Conservation (phyloP, 2,888 invertebrate species). For the Tetragonula carbonaria region DNA sequence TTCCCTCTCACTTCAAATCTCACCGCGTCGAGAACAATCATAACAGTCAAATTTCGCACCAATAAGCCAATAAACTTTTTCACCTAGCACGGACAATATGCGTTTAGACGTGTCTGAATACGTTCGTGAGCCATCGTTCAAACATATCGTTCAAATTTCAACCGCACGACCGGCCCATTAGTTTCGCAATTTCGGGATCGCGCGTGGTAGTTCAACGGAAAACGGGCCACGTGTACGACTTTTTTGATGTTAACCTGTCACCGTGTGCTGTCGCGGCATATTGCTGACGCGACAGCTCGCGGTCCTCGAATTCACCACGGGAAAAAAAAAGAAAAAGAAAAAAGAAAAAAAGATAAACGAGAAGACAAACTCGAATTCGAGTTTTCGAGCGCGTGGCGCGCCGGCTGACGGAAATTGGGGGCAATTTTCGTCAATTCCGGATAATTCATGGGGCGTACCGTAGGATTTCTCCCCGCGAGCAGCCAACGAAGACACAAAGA, state of each 20-base stretch:
- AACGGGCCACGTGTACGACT: background rate
- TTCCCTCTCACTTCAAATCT: too few relatives aligned
- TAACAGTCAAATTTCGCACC: too few relatives aligned
- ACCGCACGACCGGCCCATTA: background rate
- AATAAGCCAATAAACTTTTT: too few relatives aligned
- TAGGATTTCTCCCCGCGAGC: background rate
- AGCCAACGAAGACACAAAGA: background rate
- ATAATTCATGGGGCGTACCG: background rate
- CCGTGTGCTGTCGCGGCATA: background rate
- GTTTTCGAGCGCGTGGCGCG: background rate
- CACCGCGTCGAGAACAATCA: too few relatives aligned
- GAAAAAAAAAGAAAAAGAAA: background rate
- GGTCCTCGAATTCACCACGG: background rate
- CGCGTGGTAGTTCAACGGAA: background rate
- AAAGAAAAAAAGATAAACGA: background rate
- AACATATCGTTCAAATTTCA: background rate
- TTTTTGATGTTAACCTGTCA: background rate
- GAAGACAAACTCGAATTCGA: background rate
- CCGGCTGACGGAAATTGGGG: background rate
- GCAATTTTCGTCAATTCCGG: background rate
- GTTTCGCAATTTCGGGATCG: background rate
- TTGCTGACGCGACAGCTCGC: background rate
- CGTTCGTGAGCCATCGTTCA: background rate
- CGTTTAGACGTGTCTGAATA: background rate
- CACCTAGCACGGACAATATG: too few relatives aligned